Percentiles rank a stretch among this genome's conserved stretches.
Conservation (phyloP, 2,888 invertebrate genomes). For the Agrochola lychnidis region DNA sequence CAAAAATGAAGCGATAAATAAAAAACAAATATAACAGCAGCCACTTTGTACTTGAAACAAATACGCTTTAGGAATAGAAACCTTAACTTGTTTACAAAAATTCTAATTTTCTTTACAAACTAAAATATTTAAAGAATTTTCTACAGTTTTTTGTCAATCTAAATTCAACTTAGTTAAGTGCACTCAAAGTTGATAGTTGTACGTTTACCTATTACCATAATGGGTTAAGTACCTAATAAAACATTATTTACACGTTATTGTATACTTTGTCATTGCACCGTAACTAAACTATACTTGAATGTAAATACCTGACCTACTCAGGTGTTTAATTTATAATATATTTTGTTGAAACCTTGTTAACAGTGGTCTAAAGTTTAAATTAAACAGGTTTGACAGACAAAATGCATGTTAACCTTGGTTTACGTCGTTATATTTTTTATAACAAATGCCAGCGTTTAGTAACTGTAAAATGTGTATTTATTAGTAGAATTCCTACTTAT, state of each 20-base stretch:
- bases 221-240: too few species aligned
- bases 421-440: conserved; percentile 25
- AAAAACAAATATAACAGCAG: neutral
- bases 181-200: neutral
- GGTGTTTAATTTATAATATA: conserved; percentile 21
- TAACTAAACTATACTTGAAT: conserved; percentile 23
- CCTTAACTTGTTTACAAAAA: neutral
- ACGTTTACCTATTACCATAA: neutral
- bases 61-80: neutral
- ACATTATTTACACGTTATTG: conserved; percentile 16
- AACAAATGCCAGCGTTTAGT: conserved; percentile 9
- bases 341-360: conserved; percentile 34
- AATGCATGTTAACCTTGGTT: conserved; percentile 49
- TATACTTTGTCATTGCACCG: neutral
- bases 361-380: conserved; percentile 23
- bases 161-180: neutral
- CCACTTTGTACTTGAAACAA: conserved; percentile 10
- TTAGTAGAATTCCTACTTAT: neutral
- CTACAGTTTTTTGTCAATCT: neutral
- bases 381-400: conserved; percentile 41
- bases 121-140: neutral
- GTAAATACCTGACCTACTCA: conserved; percentile 50
- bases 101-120: neutral
- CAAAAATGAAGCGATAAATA: neutral
- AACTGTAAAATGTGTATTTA: conserved; percentile 40